Conservation (phyloP, 2,797 vertebrate genomes). For the Manis crassicaudata region DNA sequence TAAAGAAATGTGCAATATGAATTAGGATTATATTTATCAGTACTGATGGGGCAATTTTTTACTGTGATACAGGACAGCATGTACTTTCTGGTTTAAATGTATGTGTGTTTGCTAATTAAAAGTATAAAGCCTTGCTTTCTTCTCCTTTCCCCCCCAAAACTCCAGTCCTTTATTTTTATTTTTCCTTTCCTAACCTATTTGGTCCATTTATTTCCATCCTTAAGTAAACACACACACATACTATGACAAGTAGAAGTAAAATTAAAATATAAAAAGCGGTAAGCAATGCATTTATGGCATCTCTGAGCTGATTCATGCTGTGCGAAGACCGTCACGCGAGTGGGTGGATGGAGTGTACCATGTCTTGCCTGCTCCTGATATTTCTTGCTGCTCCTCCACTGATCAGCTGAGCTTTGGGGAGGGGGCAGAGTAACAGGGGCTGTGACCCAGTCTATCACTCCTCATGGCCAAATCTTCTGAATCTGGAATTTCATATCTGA, state of each 20-base stretch:
- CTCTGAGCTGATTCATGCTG: neutral
- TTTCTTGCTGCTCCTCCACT: neutral
- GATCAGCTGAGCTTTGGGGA: rapidly evolving
- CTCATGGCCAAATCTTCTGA: neutral
- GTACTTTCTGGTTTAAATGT: neutral
- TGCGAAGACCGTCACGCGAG: neutral
- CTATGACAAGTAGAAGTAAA: neutral
- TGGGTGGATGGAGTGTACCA: rapidly evolving
- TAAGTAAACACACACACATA: neutral
- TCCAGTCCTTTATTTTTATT: neutral
- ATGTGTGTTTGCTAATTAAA: neutral
- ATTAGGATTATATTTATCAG: neutral
- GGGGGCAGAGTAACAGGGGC: rapidly evolving
- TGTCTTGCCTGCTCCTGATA: neutral
- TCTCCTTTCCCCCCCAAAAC: rapidly evolving
- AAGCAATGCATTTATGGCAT: neutral
- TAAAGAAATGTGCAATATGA: neutral
- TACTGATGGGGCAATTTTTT: neutral
- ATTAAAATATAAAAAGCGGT: neutral
- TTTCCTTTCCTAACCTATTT: neutral
- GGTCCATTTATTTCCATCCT: neutral
- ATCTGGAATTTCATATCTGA: neutral
- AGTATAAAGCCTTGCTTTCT: neutral
- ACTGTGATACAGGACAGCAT: neutral
- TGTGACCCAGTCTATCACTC: neutral